phyloP scores from a whole-genome alignment of 2,888 invertebrate genomes.

The Allygus modestus region DNA sequence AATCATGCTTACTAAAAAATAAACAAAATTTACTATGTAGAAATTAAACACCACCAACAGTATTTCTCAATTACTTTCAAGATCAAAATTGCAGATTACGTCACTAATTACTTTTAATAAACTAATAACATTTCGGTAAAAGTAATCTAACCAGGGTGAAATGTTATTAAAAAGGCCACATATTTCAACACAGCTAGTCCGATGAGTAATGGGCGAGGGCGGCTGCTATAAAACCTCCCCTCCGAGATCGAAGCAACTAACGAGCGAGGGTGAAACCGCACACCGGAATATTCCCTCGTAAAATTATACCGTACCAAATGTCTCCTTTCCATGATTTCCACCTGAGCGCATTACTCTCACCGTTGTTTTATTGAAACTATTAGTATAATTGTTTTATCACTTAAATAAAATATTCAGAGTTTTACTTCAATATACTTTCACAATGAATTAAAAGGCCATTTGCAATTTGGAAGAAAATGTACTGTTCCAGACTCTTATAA shows the following conservation, averaged over 20 bases:
- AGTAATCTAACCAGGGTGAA: conserved; percentile 2
- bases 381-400: no score
- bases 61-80: no score
- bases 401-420: no score
- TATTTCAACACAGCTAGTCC: conserved; percentile 8
- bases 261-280: conserved; percentile 42
- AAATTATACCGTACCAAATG: conserved; percentile 18
- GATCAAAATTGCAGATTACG: no score
- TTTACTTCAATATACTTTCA: no score
- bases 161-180: conserved; percentile 43
- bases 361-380: not conserved
- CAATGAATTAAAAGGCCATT: no score
- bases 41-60: no score
- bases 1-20: no score
- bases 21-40: no score
- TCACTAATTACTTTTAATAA: not conserved
- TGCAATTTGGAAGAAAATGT: no score
- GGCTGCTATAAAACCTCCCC: conserved; percentile 42
- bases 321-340: conserved; percentile 15
- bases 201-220: conserved; percentile 32
- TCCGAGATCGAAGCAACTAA: conserved; percentile 37
- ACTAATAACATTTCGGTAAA: not conserved
- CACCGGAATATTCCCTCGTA: conserved; percentile 22
- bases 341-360: not conserved
- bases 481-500: no score